Evolutionary conservation across 2,888 invertebrate species (phyloP), one percentile per base, ranked within the genome.

Genomic region (Mylabris sibirica): DNA sequence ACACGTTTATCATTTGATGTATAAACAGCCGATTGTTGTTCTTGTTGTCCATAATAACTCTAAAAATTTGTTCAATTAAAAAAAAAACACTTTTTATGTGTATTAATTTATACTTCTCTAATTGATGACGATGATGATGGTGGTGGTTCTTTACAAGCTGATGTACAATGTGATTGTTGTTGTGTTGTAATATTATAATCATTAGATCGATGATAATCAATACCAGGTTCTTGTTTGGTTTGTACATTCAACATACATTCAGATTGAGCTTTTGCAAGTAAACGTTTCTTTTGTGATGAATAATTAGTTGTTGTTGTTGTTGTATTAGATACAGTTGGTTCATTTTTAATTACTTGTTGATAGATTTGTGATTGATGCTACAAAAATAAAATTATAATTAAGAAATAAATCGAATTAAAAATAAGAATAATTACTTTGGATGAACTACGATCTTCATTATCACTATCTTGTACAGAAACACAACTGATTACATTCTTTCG

Each of bases 181-280:
- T 76, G 74, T 30, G 74, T 30, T 38, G 14, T 38, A 60, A 75
- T 77, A 71, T 72, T 77, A 75, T 72, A 81, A 24, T 81, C 80
- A 63, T 77, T 78, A 63, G 85, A 84, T 69, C 85, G 84, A 75
- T 86, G 85, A 72, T 86, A 73, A 12, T 74, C 75, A 64, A 65
- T 74, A 64, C 76, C 86, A 76, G 89, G 85, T 83, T 91, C 89
- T 76, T 90, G 89, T 78, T 90, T 91, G 0, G 91, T 88, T 49
- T 87, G 87, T 38, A 89, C 85, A 69, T 88, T 86, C 80, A 90
- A 85, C 84, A 88, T 88, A 79, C 91, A 91, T 78, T 93, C 92
- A 20, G 90, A 91, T 81, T 95, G 95, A 66, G 94, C 95, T 86
- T 96, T 94, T 65, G 95, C 95, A 72, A 96, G 85, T 65, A 96